Evolutionary conservation across 2,113 vertebrate species (phyloP).

Genomic region (Hippocampus abdominalis): DNA sequence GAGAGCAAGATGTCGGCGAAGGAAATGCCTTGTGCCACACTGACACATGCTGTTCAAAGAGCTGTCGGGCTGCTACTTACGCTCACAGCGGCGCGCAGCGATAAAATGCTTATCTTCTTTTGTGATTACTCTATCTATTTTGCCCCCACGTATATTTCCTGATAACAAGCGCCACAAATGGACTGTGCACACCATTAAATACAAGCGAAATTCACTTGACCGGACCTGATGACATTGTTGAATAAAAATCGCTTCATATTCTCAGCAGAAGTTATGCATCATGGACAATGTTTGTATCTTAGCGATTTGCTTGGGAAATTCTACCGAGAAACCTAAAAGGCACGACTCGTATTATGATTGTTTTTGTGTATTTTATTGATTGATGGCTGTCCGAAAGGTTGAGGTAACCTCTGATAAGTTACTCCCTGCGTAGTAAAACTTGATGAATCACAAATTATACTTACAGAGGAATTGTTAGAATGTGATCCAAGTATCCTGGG

Average conservation of each 20-base stretch:
- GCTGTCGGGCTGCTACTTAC: not conserved
- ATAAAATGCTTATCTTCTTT: slow-evolving; percentile 22
- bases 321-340: too few relatives aligned
- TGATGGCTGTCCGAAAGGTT: too few relatives aligned
- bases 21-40: not conserved
- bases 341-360: too few relatives aligned
- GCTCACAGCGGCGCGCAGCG: not conserved
- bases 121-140: slow-evolving; percentile 2
- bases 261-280: not conserved
- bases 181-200: not conserved
- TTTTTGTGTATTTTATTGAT: too few relatives aligned
- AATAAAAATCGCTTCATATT: not conserved
- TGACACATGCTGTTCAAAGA: slow-evolving; percentile 1
- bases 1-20: not conserved
- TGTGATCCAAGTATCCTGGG: too few relatives aligned
- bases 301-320: too few relatives aligned
- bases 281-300: too few relatives aligned
- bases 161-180: slow-evolving; percentile 1
- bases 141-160: slow-evolving; percentile 10
- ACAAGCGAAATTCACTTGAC: not conserved
- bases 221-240: not conserved
- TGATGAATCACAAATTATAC: too few relatives aligned
- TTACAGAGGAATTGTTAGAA: too few relatives aligned
- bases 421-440: too few relatives aligned
- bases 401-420: too few relatives aligned